These are phyloP conservation scores for Elephantulus edwardii DNA, from an alignment of 2,113 vertebrate species.

Conservation along the genomic window DNA sequence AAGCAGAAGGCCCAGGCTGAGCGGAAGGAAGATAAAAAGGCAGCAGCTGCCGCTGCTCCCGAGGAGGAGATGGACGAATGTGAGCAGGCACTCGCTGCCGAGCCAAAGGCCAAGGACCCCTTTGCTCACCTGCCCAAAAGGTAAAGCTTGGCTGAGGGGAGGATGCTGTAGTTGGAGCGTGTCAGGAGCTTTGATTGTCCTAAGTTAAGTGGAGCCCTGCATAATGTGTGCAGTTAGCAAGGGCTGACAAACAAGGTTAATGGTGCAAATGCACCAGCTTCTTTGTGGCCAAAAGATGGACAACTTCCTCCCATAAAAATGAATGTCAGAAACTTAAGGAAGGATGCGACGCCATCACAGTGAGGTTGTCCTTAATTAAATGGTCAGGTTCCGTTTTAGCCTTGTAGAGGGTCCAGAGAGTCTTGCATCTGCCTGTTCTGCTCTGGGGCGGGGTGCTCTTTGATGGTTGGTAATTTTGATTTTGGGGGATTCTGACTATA, in stretches of 20 bases:
- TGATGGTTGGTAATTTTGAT: not conserved
- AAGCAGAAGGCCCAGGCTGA: constrained; percentile 88
- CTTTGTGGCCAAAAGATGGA: not conserved
- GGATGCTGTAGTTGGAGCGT: too few relatives aligned
- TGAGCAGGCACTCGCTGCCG: constrained; percentile 90
- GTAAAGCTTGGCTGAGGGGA: constrained; percentile 68
- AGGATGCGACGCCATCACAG: too few relatives aligned
- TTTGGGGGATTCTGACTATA: not conserved
- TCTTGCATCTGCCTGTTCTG: accelerated
- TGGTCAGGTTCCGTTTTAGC: not conserved
- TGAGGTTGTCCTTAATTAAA: too few relatives aligned
- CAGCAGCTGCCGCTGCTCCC: constrained; percentile 72
- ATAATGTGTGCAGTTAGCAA: not conserved
- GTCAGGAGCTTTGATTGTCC: not conserved
- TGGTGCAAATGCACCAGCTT: not conserved
- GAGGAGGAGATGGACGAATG: constrained; percentile 92
- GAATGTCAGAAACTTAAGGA: too few relatives aligned
- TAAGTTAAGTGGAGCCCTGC: not conserved
- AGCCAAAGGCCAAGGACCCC: constrained; percentile 95
- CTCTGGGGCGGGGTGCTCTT: too few relatives aligned
- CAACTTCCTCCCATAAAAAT: too few relatives aligned
- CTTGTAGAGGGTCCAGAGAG: not conserved
- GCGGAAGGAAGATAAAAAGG: constrained; percentile 91
- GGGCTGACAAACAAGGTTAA: not conserved
- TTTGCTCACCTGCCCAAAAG: constrained; percentile 92